Percentiles rank a stretch among this genome's conserved stretches.
Conservation (phyloP, 1,140 invertebrate species). For the Drosophila virilis region DNA sequence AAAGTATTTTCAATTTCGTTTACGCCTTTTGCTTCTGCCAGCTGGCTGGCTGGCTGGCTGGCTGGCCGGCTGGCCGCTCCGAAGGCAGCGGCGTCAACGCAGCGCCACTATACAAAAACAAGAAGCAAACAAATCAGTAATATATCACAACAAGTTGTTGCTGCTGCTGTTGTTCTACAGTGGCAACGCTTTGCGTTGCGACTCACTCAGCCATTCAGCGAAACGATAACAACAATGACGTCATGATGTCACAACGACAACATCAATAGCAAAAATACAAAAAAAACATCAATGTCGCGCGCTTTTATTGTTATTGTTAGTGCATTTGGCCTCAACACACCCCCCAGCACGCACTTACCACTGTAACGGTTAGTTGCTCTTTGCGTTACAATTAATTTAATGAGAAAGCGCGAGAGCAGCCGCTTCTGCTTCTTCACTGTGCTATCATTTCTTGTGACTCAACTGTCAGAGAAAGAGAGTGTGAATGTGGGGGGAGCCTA, state of each 20-base stretch:
- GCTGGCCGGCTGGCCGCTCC: slow-evolving; percentile 12
- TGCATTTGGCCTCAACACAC: slow-evolving; percentile 20
- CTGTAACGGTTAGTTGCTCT: slow-evolving; percentile 24
- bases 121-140: slow-evolving; percentile 27
- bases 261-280: slow-evolving; percentile 4
- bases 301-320: slow-evolving; percentile 30
- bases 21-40: slow-evolving; percentile 48
- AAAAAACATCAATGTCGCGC: slow-evolving; percentile 16
- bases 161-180: slow-evolving; percentile 8
- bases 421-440: slow-evolving; percentile 3
- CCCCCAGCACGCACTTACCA: slow-evolving; percentile 13
- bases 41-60: slow-evolving; percentile 25
- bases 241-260: slow-evolving; percentile 31
- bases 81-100: slow-evolving; percentile 20
- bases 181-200: slow-evolving; percentile 6
- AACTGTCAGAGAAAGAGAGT: slow-evolving; percentile 10
- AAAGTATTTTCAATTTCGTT: slow-evolving; percentile 65
- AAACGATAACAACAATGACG: slow-evolving; percentile 35
- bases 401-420: slow-evolving; percentile 17
- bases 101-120: slow-evolving; percentile 7
- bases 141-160: slow-evolving; percentile 43
- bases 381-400: slow-evolving; percentile 29
- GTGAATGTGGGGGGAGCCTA: slow-evolving; percentile 17
- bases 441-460: slow-evolving; percentile 19
- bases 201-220: slow-evolving; percentile 14